These are phyloP conservation scores for Australoheros scitulus DNA, from an alignment of 2,113 vertebrate species.

Conservation along the genomic window DNA sequence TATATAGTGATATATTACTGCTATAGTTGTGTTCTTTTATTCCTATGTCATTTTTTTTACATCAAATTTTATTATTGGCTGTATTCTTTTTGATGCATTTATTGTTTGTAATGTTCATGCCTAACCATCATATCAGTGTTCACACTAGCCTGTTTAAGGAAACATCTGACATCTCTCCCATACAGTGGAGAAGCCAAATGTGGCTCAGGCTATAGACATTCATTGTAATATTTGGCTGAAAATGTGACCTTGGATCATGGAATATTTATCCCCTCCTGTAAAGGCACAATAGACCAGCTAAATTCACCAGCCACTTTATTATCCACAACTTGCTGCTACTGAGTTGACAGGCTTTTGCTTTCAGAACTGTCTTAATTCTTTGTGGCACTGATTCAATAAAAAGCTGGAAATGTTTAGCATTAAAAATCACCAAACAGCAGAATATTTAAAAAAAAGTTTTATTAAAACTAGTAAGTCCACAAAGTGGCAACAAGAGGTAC, in stretches of 20 bases:
- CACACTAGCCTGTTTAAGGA: background rate
- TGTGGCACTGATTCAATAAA: too few relatives aligned
- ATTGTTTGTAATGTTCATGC: background rate
- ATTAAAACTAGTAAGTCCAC: background rate
- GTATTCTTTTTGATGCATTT: background rate
- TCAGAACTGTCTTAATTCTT: too few relatives aligned
- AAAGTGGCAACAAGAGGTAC: background rate
- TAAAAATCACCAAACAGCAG: too few relatives aligned
- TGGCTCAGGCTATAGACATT: background rate
- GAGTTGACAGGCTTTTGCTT: background rate
- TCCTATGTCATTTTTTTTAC: background rate
- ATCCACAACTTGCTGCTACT: background rate
- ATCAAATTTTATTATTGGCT: background rate
- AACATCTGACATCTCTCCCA: background rate
- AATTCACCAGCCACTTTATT: background rate
- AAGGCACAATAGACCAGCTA: background rate
- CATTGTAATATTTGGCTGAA: background rate
- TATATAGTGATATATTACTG: background rate
- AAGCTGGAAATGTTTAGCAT: too few relatives aligned
- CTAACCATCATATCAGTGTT: background rate
- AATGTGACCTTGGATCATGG: background rate
- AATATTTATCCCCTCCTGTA: background rate
- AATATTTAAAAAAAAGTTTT: too few relatives aligned
- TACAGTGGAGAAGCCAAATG: background rate
- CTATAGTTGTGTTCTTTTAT: background rate